Base-by-base conservation (phyloP, 2,113 vertebrate species). In the Sialia sialis region DNA sequence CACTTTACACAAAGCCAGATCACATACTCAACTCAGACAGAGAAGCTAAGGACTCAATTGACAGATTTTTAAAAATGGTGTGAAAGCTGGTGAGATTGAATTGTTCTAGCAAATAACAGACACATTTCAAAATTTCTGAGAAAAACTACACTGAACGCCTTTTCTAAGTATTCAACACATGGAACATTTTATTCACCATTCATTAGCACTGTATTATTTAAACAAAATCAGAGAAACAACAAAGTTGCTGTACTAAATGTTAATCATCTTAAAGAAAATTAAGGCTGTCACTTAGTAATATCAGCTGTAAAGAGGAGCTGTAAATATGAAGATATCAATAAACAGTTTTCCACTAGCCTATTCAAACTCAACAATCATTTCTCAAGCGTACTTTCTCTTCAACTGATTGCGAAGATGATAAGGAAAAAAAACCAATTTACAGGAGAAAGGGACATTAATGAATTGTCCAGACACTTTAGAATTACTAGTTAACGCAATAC, bases 1-100 rank as follows among this genome's bases (percentile, higher is more conserved):
- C 95, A 93, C 72, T 96, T 96, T 79, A 97, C 77, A 90, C 84
- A 93, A 95, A 95, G 90, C 70, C 86, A 95, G 90, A 95, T 91
- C 94, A 94, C 68, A 89, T 48, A 93, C 81, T 86, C 87, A 69
- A 56, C 83, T 93, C 68, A 91, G 87, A 84, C 38, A 83, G 55
- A 89, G 67, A 79, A 94, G 55, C 82, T 85, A 94, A 90, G 90
- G 63, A 94, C 66, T 89, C 84, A 83, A 55, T 75, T 79, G 68
- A 92, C 68, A 81, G 66, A 58, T 86, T 93, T 92, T 91, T 34
- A 18, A 73, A 84, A 93, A 64, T 54, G 26, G 63, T 73, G 10
- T 93, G 87, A 94, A 96, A 95, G 67, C 30, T 90, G 48, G 48
- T 83, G 54, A 67, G 52, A 91, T n/a, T 49, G 82, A 88, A 78